A percentile compares a stretch with the other conserved stretches of the same genome.
Evolutionary conservation across 2,888 invertebrate species (phyloP).

Genomic region (Pelosia muscerda): DNA sequence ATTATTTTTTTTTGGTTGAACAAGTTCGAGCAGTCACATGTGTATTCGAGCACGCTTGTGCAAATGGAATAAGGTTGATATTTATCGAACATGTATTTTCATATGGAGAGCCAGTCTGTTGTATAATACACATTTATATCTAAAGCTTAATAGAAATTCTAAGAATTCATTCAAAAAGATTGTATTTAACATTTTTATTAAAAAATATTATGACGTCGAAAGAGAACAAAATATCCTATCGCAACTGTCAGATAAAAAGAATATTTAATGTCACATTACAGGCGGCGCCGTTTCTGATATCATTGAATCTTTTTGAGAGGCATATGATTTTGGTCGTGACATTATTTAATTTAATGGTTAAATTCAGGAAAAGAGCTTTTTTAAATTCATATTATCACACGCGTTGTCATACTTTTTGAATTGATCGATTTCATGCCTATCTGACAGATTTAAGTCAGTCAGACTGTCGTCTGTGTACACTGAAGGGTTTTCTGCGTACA

Average conservation of each 20-base stretch:
- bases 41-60: too few relatives aligned
- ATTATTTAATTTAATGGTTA: slow-evolving; percentile 1
- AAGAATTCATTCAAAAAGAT: not conserved
- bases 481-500: too few relatives aligned
- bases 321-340: slow-evolving; percentile 1
- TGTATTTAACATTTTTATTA: not conserved
- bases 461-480: not conserved
- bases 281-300: not conserved
- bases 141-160: not conserved
- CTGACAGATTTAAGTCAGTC: not conserved
- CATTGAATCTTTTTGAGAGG: not conserved
- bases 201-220: slow-evolving; percentile 1
- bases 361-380: not conserved
- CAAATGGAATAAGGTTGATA: too few relatives aligned
- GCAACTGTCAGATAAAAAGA: slow-evolving; percentile 3
- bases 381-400: not conserved
- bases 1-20: too few relatives aligned
- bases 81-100: too few relatives aligned
- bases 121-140: too few relatives aligned
- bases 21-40: too few relatives aligned
- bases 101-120: too few relatives aligned
- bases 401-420: not conserved
- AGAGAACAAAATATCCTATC: not conserved
- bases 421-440: not conserved
- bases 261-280: slow-evolving; percentile 1